Evolutionary conservation across 2,888 invertebrate species (phyloP), one percentile per base, ranked within the genome.

Genomic region (Bugulina stolonifera): DNA sequence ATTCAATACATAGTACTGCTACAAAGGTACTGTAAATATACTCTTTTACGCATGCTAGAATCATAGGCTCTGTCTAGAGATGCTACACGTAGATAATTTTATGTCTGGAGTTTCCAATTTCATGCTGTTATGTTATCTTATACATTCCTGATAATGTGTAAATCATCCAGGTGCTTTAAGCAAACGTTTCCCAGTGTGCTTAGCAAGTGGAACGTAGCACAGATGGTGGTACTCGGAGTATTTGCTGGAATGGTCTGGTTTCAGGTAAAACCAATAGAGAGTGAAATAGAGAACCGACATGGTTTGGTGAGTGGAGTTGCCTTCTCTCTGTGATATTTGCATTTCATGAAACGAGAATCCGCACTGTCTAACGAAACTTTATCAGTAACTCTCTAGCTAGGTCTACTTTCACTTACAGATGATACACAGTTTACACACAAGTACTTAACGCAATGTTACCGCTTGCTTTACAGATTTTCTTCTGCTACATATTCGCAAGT

Each of bases 21-120:
- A 14, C 25, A 32, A 64, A 64, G 64, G 64, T 64, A 64, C 22
- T 25, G n/a, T n/a, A n/a, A n/a, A n/a, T n/a, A n/a, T n/a, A n/a
- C n/a, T n/a, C n/a, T n/a, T n/a, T n/a, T 43, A 43, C 18, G 5
- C 5, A 43, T 43, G 18, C 18, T 43, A 18, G 43, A 10, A 43
- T 43, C 18, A 43, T 10, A 43, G 18, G 5, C 18, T 43, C 5
- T 43, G 5, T 43, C 5, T 43, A 43, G 43, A 43, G 5, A 43
- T 10, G 18, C 43, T 43, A 43, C 43, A 43, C 5, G 43, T 43
- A 43, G 5, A 43, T 43, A 10, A 43, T 43, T 43, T 10, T 18
- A 43, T 5, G 5, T 43, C 18, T 18, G 18, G 43, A 43, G 5
- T 43, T 43, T 10, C 5, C 5, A 43, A 43, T 43, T 43, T n/a